Percentiles rank a stretch among this genome's conserved stretches.
Evolutionary conservation across 1,140 invertebrate genomes (phyloP).

Genomic region (Cryptotermes secundus): DNA sequence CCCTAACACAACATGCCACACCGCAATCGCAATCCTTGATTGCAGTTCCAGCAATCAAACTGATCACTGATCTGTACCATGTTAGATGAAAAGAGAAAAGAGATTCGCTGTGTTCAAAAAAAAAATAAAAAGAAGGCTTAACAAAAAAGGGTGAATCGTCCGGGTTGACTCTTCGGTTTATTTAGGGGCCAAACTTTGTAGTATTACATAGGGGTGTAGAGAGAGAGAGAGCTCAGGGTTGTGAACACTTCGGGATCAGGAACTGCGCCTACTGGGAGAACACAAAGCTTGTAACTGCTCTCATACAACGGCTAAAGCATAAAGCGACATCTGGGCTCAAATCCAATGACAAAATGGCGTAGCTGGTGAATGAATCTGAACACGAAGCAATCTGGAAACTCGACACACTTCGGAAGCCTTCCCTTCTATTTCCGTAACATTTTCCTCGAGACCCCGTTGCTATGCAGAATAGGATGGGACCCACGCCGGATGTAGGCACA

Average conservation of each 20-base stretch:
- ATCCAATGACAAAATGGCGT: too few relatives aligned
- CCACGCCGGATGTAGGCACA: too few relatives aligned
- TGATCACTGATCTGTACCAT: neutral
- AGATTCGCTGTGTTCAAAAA: too few relatives aligned
- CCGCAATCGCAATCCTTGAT: neutral
- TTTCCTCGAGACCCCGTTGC: too few relatives aligned
- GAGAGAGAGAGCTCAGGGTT: neutral
- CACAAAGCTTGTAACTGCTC: neutral
- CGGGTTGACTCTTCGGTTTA: neutral
- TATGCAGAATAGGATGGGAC: too few relatives aligned
- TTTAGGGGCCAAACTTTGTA: slow-evolving; percentile 12
- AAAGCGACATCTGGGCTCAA: too few relatives aligned
- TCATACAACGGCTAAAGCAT: too few relatives aligned
- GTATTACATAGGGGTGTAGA: neutral
- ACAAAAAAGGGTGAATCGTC: neutral
- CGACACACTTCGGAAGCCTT: too few relatives aligned
- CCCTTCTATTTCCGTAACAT: too few relatives aligned
- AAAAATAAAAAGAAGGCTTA: neutral
- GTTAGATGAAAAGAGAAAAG: neutral
- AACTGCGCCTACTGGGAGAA: neutral
- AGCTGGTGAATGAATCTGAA: too few relatives aligned
- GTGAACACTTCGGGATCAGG: neutral
- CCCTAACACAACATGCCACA: neutral
- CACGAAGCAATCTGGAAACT: too few relatives aligned
- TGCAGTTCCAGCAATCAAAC: slow-evolving; percentile 2